phyloP scores from a whole-genome alignment of 2,113 vertebrate species.

The Columbina picui region DNA sequence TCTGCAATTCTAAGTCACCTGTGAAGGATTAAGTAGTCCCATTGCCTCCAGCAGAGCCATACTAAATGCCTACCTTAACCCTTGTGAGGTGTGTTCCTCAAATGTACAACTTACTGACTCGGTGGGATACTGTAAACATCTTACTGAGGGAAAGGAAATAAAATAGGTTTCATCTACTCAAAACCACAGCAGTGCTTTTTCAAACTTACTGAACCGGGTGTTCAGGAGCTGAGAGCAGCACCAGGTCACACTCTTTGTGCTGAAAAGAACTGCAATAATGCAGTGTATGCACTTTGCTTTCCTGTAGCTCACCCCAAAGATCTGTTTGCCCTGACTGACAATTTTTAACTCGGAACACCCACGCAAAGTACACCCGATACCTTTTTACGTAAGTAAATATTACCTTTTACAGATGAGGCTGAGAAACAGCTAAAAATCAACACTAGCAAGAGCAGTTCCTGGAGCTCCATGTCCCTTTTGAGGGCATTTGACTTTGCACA shows the following conservation, averaged over 20 bases:
- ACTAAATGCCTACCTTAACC: neutral
- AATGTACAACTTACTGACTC: neutral
- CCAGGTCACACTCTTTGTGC: neutral
- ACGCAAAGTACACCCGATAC: neutral
- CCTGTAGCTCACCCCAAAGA: neutral
- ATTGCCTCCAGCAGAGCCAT: neutral
- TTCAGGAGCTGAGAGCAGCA: neutral
- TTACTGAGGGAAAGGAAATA: neutral
- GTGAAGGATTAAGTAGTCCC: neutral
- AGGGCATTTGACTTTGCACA: neutral
- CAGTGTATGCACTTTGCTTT: fast-evolving
- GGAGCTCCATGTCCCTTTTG: fast-evolving
- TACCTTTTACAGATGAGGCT: neutral
- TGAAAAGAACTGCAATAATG: fast-evolving
- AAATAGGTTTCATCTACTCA: neutral
- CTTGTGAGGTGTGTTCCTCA: neutral
- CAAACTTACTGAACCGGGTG: fast-evolving
- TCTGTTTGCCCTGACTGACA: neutral
- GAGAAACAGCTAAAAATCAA: neutral
- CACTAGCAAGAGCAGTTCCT: fast-evolving
- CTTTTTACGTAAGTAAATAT: neutral
- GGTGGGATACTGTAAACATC: neutral
- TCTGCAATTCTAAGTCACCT: neutral
- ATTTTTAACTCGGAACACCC: neutral
- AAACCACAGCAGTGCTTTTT: fast-evolving